Evolutionary conservation across 2,888 invertebrate genomes (phyloP), one percentile per base, ranked within the genome.

Genomic region (Elgonia sp.): DNA sequence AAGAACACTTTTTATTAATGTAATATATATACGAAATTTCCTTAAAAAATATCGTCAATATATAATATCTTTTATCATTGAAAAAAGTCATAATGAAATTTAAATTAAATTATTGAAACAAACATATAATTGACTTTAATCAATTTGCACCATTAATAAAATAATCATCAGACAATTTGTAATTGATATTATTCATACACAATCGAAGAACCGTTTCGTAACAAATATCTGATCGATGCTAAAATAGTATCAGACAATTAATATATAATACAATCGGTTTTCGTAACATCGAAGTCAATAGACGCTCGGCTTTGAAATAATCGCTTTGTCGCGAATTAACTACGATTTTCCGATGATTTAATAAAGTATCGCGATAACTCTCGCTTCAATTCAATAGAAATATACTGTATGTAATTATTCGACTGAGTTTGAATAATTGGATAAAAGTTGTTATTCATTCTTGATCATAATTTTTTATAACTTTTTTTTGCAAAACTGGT

Each of bases 271-370:
- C 67, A 67, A 83, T 80, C 63, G 53, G 73, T 80, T 87, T 87
- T 87, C 80, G 84, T 87, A 79, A 87, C 83, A 16, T 9, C 75
- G 53, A 77, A 84, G 80, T 87, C 87, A 87, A 84, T 84, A 84
- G 84, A 80, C 87, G 75, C n/a, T n/a, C 29, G 29, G 55, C 80
- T 79, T 80, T 73, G 62, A 87, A 80, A 84, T 84, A 87, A 83
- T 80, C 73, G 67, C 63, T 75, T 67, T 73, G 83, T 86, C 57
- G 72, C 69, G 40, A 70, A 80, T 82, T 72, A 72, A 86, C 65
- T 39, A 72, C 65, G 82, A 77, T 86, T 82, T 86, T 63, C 50
- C 69, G 72, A 77, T 81, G 76, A 81, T 81, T 81, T 70, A 81
- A 86, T 81, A 62, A 75, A 77, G 73, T 42, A 69, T 29, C 46